These are phyloP conservation scores for Alfaro cultratus DNA, from an alignment of 2,797 vertebrate genomes.

Conservation along the genomic window DNA sequence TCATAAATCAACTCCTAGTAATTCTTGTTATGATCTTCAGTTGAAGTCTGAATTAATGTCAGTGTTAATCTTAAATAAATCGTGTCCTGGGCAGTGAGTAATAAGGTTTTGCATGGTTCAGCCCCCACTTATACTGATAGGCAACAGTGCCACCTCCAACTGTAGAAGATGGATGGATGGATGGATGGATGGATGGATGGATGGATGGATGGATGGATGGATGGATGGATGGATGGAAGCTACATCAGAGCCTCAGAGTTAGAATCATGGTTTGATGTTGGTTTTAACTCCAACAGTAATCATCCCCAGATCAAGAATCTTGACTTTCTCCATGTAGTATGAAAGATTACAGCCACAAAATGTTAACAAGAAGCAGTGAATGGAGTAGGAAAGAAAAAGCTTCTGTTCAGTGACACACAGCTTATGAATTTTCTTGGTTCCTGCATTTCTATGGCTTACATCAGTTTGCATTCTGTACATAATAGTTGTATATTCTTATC, in stretches of 20 bases:
- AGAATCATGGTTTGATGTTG: neutral
- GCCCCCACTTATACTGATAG: neutral
- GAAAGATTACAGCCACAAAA: slow-evolving; percentile 1
- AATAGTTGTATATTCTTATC: slow-evolving; percentile 43
- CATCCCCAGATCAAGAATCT: neutral
- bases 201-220: too few species aligned
- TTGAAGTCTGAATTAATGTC: neutral
- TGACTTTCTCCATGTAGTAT: neutral
- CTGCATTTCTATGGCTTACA: slow-evolving; percentile 22
- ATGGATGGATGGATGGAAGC: neutral
- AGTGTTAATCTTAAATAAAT: neutral
- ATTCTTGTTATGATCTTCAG: neutral
- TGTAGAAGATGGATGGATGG: neutral
- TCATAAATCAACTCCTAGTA: neutral
- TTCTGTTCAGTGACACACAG: slow-evolving; percentile 9
- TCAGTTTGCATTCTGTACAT: slow-evolving; percentile 24
- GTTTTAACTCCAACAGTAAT: neutral
- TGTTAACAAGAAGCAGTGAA: slow-evolving; percentile 2
- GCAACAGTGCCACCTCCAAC: neutral
- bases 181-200: too few species aligned
- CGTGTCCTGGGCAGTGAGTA: neutral
- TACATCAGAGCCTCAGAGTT: neutral
- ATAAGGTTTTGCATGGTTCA: neutral
- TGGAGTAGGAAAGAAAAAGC: neutral
- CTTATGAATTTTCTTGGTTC: slow-evolving; percentile 1